These are phyloP conservation scores for Rhorus exstirpatorius DNA, from an alignment of 2,888 invertebrate genomes.

Conservation along the genomic window DNA sequence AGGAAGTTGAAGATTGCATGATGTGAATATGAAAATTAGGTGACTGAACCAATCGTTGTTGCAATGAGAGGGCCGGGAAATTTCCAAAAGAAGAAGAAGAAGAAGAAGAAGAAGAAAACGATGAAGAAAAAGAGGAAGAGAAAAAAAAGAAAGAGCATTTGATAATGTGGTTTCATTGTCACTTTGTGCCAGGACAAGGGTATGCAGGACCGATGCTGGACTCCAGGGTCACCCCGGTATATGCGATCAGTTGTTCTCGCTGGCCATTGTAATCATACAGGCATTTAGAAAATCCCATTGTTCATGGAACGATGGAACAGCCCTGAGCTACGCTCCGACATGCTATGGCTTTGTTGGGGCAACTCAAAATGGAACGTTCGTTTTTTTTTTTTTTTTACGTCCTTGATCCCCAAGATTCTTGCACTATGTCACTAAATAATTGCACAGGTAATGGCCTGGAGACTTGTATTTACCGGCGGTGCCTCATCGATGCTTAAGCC, in stretches of 20 bases:
- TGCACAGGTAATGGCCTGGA: too few relatives aligned
- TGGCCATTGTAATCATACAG: conserved; percentile 7
- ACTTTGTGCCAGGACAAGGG: background rate
- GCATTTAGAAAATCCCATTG: conserved; percentile 27
- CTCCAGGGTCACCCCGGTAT: background rate
- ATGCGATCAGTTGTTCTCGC: background rate
- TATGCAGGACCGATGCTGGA: background rate
- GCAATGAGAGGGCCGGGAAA: too few relatives aligned
- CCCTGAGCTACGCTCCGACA: background rate
- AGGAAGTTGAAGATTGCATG: too few relatives aligned
- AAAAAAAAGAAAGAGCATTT: background rate
- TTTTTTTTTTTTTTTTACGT: too few relatives aligned
- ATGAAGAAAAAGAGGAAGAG: background rate
- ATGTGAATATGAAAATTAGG: too few relatives aligned
- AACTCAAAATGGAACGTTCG: too few relatives aligned
- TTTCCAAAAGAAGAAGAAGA: too few relatives aligned
- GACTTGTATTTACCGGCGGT: too few relatives aligned
- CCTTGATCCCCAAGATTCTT: too few relatives aligned
- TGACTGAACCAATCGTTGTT: too few relatives aligned
- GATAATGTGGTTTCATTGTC: background rate
- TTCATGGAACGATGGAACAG: background rate
- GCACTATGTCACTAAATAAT: background rate
- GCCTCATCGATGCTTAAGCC: too few relatives aligned
- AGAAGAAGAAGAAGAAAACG: background rate
- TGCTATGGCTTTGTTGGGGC: background rate